Percentiles rank a stretch among this genome's conserved stretches.
These are phyloP conservation scores for Epistrophella euchroma DNA, from an alignment of 2,888 invertebrate genomes.

Conservation along the genomic window DNA sequence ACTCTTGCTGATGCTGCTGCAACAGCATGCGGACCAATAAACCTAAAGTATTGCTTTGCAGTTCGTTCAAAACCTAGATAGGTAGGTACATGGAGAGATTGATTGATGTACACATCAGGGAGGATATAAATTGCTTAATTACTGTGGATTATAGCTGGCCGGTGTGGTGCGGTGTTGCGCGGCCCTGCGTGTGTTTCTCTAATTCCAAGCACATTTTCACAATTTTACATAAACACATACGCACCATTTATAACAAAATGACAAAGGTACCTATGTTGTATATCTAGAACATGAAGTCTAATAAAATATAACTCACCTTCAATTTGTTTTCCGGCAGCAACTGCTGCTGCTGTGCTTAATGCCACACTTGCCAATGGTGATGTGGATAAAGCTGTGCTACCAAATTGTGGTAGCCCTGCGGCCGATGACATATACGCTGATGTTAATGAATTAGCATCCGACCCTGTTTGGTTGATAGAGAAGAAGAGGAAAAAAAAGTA, in stretches of 20 bases:
- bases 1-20: not conserved
- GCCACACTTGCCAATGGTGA: constrained; percentile 87
- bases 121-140: constrained; percentile 74
- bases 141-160: constrained; percentile 70
- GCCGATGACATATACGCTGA: constrained; percentile 86
- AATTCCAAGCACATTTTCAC: constrained; percentile 40
- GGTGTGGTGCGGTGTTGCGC: not conserved
- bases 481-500: constrained; percentile 26
- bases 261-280: constrained; percentile 31
- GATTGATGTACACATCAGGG: constrained; percentile 60
- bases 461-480: constrained; percentile 77
- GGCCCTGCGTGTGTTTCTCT: constrained; percentile 14
- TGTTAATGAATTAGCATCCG: constrained; percentile 85
- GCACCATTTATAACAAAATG: constrained; percentile 19
- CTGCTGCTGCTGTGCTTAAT: constrained; percentile 90
- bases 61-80: not conserved
- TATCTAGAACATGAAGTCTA: constrained; percentile 34
- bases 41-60: constrained; percentile 51
- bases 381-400: constrained; percentile 86
- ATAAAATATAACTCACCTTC: constrained; percentile 87
- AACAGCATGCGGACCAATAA: constrained; percentile 63
- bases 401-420: constrained; percentile 86
- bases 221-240: constrained; percentile 43
- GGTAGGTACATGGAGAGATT: constrained; percentile 34
- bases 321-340: constrained; percentile 95